Conservation (phyloP, 2,888 invertebrate species). For the Cremastobaeus sp. region DNA sequence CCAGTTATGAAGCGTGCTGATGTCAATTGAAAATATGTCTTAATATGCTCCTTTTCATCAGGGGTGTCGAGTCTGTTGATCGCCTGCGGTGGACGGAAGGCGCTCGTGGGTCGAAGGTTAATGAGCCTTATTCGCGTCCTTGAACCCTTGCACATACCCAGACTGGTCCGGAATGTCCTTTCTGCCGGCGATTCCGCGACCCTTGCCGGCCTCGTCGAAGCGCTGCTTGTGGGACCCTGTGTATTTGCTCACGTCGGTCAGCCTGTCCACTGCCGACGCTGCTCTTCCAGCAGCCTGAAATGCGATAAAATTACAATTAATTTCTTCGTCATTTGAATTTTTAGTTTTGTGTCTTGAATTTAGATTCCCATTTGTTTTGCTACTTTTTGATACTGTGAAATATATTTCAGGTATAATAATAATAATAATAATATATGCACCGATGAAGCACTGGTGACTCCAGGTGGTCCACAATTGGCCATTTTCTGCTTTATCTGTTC, state of each 20-base stretch:
- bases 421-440: no score
- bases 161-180: slow-evolving; percentile 86
- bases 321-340: no score
- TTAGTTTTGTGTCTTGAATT: no score
- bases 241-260: slow-evolving; percentile 92
- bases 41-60: slow-evolving; percentile 25
- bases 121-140: slow-evolving; percentile 83
- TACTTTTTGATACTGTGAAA: no score
- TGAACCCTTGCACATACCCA: slow-evolving; percentile 92
- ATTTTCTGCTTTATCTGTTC: slow-evolving; percentile 89
- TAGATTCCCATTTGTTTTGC: no score
- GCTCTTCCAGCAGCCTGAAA: slow-evolving; percentile 76
- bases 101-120: slow-evolving; percentile 47
- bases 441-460: slow-evolving; percentile 83
- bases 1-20: not conserved
- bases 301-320: not conserved
- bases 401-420: no score
- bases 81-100: slow-evolving; percentile 38
- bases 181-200: slow-evolving; percentile 90
- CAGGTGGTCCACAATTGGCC: slow-evolving; percentile 89
- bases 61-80: slow-evolving; percentile 7
- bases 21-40: slow-evolving; percentile 17
- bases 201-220: slow-evolving; percentile 90
- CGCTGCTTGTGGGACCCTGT: slow-evolving; percentile 93
- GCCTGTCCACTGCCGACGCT: slow-evolving; percentile 83